Evolutionary conservation across 2,797 vertebrate species (phyloP).

Genomic region (Falco cherrug): DNA sequence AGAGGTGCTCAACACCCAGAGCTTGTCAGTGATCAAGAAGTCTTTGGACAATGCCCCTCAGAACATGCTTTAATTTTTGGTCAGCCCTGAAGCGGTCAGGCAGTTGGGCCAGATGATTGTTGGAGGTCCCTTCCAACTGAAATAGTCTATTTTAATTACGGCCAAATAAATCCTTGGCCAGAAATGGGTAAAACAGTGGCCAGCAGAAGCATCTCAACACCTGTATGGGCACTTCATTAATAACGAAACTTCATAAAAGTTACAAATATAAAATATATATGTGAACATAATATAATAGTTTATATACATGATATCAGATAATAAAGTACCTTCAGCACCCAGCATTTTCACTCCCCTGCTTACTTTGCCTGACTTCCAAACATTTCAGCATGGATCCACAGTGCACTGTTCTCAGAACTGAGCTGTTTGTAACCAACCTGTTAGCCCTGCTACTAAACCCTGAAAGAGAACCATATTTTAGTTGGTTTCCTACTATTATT

Average conservation of each 20-base stretch:
- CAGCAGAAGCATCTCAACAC: neutral
- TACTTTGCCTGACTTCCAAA: neutral
- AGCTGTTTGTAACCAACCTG: neutral
- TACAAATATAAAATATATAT: no score
- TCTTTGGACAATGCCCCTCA: no score
- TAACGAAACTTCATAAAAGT: neutral
- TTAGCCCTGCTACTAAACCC: neutral
- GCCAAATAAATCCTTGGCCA: neutral
- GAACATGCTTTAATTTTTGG: neutral
- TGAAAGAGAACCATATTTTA: neutral
- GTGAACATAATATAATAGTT: no score
- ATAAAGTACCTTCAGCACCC: neutral
- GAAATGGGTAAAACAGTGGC: neutral
- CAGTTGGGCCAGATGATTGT: neutral
- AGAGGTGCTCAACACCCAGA: neutral
- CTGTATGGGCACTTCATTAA: neutral
- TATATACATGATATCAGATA: no score
- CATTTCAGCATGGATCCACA: fast-evolving
- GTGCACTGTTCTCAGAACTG: no score
- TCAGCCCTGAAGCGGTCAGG: neutral
- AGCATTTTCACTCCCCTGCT: neutral
- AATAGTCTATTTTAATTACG: neutral
- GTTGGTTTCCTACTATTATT: neutral
- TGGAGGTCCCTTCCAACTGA: neutral
- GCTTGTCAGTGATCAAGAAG: no score